phyloP scores from a whole-genome alignment of 2,888 invertebrate genomes.

The Eucera pruinosa region DNA sequence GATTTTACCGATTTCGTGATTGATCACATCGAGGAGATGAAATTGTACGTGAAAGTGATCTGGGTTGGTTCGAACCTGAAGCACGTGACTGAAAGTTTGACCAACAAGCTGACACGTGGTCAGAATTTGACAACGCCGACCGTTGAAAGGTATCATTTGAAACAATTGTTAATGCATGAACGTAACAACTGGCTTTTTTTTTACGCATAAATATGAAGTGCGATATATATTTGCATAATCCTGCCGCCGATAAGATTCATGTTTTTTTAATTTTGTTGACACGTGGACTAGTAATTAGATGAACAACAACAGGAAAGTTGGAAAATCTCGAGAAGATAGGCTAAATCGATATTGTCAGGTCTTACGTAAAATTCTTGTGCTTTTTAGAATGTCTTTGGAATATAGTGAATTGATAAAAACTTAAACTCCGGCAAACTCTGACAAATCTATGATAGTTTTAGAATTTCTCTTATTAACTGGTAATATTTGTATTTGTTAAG shows the following conservation, averaged over 20 bases:
- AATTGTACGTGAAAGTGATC: conserved; percentile 88
- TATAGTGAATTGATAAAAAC: too few species aligned
- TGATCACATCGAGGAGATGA: conserved; percentile 87
- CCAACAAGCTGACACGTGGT: conserved; percentile 61
- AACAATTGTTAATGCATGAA: conserved; percentile 27
- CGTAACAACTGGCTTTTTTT: not conserved
- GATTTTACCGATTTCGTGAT: conserved; percentile 86
- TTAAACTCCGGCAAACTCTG: too few species aligned
- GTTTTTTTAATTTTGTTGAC: not conserved
- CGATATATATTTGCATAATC: conserved; percentile 5
- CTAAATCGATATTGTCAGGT: too few species aligned
- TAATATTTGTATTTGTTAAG: too few species aligned
- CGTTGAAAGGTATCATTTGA: conserved; percentile 48
- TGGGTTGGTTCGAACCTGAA: conserved; percentile 89
- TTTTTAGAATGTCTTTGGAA: too few species aligned
- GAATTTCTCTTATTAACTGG: too few species aligned
- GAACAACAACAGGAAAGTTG: not conserved
- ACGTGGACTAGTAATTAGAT: not conserved
- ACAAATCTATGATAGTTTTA: too few species aligned
- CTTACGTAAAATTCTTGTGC: too few species aligned
- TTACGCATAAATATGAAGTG: not conserved
- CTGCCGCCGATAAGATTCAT: too few species aligned
- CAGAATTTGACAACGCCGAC: conserved; percentile 27
- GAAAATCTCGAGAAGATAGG: not conserved
- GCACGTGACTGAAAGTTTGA: conserved; percentile 82